Conservation (phyloP, 2,797 vertebrate genomes). For the Peromyscus eremicus region DNA sequence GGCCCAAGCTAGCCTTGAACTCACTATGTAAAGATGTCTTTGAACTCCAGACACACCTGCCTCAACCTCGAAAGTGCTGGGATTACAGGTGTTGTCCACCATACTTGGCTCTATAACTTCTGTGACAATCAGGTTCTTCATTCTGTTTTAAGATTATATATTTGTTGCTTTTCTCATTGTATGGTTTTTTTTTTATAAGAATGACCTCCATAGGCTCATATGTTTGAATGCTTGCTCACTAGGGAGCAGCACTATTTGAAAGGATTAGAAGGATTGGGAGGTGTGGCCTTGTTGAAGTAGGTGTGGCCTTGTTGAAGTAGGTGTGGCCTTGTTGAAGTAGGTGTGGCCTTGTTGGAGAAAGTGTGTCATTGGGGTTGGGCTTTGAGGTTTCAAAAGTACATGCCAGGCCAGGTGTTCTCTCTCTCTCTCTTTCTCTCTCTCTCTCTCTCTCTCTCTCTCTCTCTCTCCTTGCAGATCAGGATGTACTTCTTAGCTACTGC, state of each 20-base stretch:
- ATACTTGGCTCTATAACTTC: not conserved
- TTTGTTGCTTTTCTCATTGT: not conserved
- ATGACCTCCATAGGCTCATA: not conserved
- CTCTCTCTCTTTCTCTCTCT: not conserved
- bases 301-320: not conserved
- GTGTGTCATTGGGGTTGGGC: not conserved
- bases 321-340: not conserved
- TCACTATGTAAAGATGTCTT: not conserved
- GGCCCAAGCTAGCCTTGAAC: not conserved
- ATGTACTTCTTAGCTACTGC: not conserved
- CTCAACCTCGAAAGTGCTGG: not conserved
- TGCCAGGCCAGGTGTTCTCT: not conserved
- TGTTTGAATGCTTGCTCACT: not conserved
- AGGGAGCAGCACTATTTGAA: not conserved
- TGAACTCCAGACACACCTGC: not conserved
- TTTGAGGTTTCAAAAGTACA: not conserved
- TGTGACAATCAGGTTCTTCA: not conserved
- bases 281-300: not conserved
- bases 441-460: too few relatives aligned
- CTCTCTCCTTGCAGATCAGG: not conserved
- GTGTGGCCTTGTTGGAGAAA: not conserved
- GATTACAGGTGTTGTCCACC: not conserved
- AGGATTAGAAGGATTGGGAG: not conserved
- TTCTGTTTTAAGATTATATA: not conserved
- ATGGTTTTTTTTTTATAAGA: not conserved